Conservation (phyloP, 2,797 vertebrate genomes). For the Telmatherina bonti region DNA sequence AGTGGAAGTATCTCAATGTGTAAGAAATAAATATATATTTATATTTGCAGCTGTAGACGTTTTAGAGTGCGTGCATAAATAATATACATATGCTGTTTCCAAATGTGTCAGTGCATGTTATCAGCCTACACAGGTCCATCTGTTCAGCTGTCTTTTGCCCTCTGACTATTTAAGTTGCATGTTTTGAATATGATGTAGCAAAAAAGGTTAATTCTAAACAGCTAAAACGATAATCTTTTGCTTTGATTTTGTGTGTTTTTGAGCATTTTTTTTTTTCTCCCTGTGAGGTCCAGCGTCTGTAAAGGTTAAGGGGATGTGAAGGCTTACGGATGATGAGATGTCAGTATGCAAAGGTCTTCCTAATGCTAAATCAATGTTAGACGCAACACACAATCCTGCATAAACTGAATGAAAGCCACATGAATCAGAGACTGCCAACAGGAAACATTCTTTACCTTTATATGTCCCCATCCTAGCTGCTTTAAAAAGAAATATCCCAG, state of each 20-base stretch:
- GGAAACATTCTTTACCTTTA: background rate
- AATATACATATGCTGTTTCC: slow-evolving; percentile 40
- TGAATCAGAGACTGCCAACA: background rate
- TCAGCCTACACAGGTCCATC: slow-evolving; percentile 65
- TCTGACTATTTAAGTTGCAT: slow-evolving; percentile 8
- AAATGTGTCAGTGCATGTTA: slow-evolving; percentile 36
- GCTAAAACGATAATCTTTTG: background rate
- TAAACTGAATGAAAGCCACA: background rate
- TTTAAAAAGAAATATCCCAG: background rate
- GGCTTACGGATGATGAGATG: slow-evolving; percentile 3
- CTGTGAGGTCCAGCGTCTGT: background rate
- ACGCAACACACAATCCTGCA: background rate
- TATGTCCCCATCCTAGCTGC: slow-evolving; percentile 5
- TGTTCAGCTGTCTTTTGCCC: slow-evolving; percentile 45
- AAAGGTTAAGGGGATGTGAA: background rate
- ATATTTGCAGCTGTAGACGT: background rate
- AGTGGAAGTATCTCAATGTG: slow-evolving; percentile 5
- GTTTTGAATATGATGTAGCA: background rate
- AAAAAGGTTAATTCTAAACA: background rate
- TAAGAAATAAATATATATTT: slow-evolving; percentile 2
- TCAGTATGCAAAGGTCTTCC: slow-evolving; percentile 12
- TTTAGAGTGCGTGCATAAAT: slow-evolving; percentile 24
- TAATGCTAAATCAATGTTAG: slow-evolving; percentile 3
- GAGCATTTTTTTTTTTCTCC: background rate
- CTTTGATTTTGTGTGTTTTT: background rate